Conservation (phyloP, 2,888 invertebrate species). For the Melieria crassipennis region DNA sequence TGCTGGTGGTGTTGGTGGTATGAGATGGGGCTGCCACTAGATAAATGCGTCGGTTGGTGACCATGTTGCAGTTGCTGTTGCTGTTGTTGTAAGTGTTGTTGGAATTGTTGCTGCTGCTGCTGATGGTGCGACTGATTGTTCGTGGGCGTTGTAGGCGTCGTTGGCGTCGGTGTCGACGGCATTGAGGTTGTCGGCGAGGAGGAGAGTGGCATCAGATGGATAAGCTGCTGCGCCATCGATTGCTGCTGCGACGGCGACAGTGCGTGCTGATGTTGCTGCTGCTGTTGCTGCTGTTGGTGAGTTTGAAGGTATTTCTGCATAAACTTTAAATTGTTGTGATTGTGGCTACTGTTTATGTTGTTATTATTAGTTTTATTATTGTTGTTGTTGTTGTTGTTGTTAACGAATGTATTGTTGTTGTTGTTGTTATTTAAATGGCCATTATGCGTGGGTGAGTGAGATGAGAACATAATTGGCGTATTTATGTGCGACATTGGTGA, state of each 20-base stretch:
- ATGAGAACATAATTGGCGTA: conserved; percentile 52
- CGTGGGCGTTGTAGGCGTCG: conserved; percentile 34
- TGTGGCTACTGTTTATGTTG: conserved; percentile 48
- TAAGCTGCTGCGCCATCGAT: conserved; percentile 51
- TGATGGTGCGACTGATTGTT: conserved; percentile 40
- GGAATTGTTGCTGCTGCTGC: conserved; percentile 33
- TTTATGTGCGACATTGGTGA: conserved; percentile 52
- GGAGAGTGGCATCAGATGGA: conserved; percentile 52
- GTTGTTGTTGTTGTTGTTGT: conserved; percentile 39
- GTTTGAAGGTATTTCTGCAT: conserved; percentile 62
- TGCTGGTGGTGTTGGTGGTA: conserved; percentile 34
- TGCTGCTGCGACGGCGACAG: conserved; percentile 47
- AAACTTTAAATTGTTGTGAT: conserved; percentile 56
- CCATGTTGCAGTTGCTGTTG: conserved; percentile 43
- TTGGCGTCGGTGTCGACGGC: conserved; percentile 25
- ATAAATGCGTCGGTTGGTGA: conserved; percentile 42
- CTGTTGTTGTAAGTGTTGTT: conserved; percentile 36
- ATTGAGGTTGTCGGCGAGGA: conserved; percentile 33
- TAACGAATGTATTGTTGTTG: conserved; percentile 44
- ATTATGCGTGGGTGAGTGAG: conserved; percentile 53
- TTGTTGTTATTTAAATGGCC: conserved; percentile 50
- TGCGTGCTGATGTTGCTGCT: conserved; percentile 40
- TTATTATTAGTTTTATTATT: conserved; percentile 49
- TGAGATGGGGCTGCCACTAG: conserved; percentile 33
- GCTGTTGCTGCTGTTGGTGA: conserved; percentile 50